Conservation (phyloP, 2,797 vertebrate genomes). For the Emydoidea blandingii region DNA sequence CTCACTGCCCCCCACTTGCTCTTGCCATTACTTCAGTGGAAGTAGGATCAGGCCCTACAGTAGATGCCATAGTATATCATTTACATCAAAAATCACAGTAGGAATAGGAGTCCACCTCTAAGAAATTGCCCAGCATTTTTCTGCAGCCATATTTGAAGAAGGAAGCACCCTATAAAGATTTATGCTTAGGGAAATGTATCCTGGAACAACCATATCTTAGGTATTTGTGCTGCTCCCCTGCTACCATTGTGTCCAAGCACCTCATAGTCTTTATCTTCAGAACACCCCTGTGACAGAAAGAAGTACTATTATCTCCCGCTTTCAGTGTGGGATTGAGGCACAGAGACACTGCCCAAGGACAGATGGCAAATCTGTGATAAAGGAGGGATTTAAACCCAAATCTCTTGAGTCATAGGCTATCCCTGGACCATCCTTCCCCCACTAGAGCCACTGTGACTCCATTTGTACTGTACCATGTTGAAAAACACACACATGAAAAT, state of each 20-base stretch:
- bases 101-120: not conserved
- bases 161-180: not conserved
- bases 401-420: not conserved
- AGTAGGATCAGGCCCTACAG: not conserved
- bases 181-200: not conserved
- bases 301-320: not conserved
- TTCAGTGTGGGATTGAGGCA: not conserved
- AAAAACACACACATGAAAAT: conserved; percentile 4
- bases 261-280: not conserved
- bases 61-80: not conserved
- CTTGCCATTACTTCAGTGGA: not conserved
- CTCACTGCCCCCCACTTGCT: not conserved
- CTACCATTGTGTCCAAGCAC: not conserved
- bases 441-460: not conserved
- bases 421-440: not conserved
- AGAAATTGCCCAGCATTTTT: not conserved
- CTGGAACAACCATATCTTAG: not conserved
- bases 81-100: not conserved
- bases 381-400: not conserved
- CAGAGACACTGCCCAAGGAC: not conserved
- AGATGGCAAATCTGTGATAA: not conserved
- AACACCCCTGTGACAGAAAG: not conserved
- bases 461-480: not conserved
- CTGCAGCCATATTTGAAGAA: not conserved
- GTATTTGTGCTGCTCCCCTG: not conserved